A percentile compares a stretch with the other conserved stretches of the same genome.
phyloP scores from a whole-genome alignment of 2,113 vertebrate genomes.

The human (Homo sapiens) region DNA sequence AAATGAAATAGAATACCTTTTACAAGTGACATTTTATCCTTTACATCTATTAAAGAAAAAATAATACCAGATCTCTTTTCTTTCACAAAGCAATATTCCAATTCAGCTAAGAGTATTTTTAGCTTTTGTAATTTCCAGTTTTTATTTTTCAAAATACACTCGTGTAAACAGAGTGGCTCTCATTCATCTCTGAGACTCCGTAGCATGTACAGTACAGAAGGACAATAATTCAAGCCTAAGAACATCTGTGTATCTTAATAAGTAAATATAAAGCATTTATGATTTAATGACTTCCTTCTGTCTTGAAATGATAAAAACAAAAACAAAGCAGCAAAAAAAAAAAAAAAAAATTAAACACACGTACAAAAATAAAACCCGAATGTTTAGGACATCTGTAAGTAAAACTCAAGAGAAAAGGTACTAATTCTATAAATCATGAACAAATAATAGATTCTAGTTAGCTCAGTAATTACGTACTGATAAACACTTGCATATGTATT shows the following conservation, averaged over 20 bases:
- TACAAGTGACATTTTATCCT: conserved; percentile 26
- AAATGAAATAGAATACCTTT: neutral
- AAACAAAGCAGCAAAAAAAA: neutral
- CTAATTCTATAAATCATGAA: conserved; percentile 34
- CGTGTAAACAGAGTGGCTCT: neutral
- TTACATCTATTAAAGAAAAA: conserved; percentile 25
- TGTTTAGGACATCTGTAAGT: neutral
- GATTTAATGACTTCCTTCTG: neutral
- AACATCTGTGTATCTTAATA: neutral
- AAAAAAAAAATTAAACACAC: neutral
- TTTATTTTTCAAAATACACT: conserved; percentile 37
- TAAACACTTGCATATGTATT: neutral
- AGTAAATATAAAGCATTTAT: neutral
- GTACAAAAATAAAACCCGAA: neutral
- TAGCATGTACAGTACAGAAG: neutral
- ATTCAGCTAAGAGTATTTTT: neutral
- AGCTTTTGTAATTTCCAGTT: neutral
- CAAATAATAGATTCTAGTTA: neutral
- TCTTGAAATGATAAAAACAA: neutral
- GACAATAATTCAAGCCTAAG: neutral
- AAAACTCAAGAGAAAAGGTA: neutral
- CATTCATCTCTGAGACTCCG: neutral
- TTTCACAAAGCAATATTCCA: neutral
- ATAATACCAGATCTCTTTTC: conserved; percentile 5
- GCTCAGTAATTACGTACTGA: neutral